Evolutionary conservation across 2,797 vertebrate genomes (phyloP), one percentile per base, ranked within the genome.

Genomic region (Ficedula albicollis): DNA sequence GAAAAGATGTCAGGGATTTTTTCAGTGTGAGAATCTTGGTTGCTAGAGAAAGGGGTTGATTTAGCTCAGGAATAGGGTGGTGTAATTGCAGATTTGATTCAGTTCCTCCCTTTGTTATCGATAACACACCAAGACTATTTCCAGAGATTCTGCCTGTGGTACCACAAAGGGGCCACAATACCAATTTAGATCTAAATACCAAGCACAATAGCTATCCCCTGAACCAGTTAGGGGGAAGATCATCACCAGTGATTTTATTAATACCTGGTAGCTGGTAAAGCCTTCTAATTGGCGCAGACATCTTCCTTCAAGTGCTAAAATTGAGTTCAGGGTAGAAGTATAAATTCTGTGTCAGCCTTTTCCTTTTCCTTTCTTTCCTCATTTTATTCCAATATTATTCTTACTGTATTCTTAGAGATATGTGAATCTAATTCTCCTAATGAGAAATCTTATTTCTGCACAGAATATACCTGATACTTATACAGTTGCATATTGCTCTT

Each of bases 41-140:
- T 84, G 30, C 8, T 36, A n/a, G 52, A 76, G 27, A 46, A 81
- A 72, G 49, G 4, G 6, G 19, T 58, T 3, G 0, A 4, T 60
- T 63, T 74, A 34, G 20, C 25, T 87, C 44, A 58, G 26, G 38
- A 63, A 6, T 7, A 54, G n/a, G 60, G 11, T 5, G 26, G 11
- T 32, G 12, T 36, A 69, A 68, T 48, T 79, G n/a, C 25, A 92
- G n/a, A 76, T 73, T 74, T 66, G 19, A 66, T 51, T 41, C 23
- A 68, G 38, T 59, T 80, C 34, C 55, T 87, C 15, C 5, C 22
- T 75, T n/a, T 48, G 18, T 69, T 30, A 73, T 38, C 2, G 0
- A 32, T 36, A 58, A 58, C 36, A 39, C 11, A 62, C 14, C 5
- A 9, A 0, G 0, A 23, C 0, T 1, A 20, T 79, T 66, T 79